phyloP scores from a whole-genome alignment of 2,888 invertebrate genomes.

The Phyllotreta cruciferae region DNA sequence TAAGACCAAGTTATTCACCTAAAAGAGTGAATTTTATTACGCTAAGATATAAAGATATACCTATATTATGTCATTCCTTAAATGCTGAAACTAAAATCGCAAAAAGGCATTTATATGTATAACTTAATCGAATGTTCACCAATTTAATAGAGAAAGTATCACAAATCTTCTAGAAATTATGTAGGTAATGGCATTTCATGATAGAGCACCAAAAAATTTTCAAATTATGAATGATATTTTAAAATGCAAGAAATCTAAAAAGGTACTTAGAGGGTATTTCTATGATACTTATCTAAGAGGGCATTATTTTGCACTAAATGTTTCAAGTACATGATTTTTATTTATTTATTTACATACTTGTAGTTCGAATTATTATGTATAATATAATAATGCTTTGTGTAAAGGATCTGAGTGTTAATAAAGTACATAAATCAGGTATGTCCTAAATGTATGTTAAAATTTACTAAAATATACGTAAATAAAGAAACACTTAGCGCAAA shows the following conservation, averaged over 20 bases:
- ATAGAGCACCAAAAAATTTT: no score
- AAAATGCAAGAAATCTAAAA: no score
- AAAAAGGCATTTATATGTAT: not conserved
- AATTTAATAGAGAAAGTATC: not conserved
- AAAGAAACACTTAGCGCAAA: not conserved
- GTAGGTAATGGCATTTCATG: no score
- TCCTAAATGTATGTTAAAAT: no score
- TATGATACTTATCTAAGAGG: slow-evolving; percentile 22
- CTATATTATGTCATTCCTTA: slow-evolving; percentile 18
- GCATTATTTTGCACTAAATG: not conserved
- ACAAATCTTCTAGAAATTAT: not conserved
- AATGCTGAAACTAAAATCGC: slow-evolving; percentile 21
- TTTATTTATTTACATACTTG: not conserved
- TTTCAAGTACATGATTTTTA: slow-evolving; percentile 4
- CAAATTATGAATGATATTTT: no score
- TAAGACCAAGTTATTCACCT: slow-evolving; percentile 34
- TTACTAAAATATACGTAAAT: not conserved
- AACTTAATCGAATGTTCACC: not conserved
- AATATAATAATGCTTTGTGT: no score
- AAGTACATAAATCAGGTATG: no score
- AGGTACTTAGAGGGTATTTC: no score
- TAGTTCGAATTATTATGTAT: no score
- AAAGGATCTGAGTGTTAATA: no score
- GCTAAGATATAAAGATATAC: slow-evolving; percentile 28
- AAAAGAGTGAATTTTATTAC: slow-evolving; percentile 16